Percentiles rank a stretch among this genome's conserved stretches.
phyloP scores from a whole-genome alignment of 2,113 vertebrate species.

The Thomomys bottae region DNA sequence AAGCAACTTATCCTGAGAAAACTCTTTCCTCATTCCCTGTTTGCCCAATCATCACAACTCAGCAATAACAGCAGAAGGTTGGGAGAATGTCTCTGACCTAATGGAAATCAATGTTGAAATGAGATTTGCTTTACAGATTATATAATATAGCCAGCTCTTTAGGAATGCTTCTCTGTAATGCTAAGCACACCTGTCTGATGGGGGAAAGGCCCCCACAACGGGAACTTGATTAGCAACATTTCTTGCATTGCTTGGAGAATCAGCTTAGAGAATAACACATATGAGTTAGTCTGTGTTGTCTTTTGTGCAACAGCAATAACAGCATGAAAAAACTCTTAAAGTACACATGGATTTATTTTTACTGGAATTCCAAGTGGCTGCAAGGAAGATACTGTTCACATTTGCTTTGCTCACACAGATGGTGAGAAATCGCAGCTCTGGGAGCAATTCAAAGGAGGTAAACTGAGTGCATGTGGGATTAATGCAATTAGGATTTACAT shows the following conservation, averaged over 20 bases:
- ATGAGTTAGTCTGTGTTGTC: neutral
- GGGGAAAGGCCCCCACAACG: neutral
- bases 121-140: constrained; percentile 66
- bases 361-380: neutral
- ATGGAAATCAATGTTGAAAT: constrained; percentile 74
- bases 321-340: constrained; percentile 14
- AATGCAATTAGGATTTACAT: constrained; percentile 41
- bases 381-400: neutral
- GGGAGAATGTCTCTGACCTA: constrained; percentile 48
- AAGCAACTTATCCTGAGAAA: neutral
- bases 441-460: constrained; percentile 1
- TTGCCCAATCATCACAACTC: constrained; percentile 40
- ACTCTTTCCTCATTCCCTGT: neutral
- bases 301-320: neutral
- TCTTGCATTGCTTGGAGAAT: constrained; percentile 21
- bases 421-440: constrained; percentile 29
- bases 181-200: constrained; percentile 52
- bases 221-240: constrained; percentile 33
- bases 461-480: neutral
- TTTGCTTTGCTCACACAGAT: constrained; percentile 50
- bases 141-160: constrained; percentile 13
- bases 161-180: constrained; percentile 26
- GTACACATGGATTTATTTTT: neutral
- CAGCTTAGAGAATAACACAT: neutral
- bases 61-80: constrained; percentile 33